Base-by-base conservation (phyloP, 2,888 invertebrate species). In the Pharmacophagus antenor region DNA sequence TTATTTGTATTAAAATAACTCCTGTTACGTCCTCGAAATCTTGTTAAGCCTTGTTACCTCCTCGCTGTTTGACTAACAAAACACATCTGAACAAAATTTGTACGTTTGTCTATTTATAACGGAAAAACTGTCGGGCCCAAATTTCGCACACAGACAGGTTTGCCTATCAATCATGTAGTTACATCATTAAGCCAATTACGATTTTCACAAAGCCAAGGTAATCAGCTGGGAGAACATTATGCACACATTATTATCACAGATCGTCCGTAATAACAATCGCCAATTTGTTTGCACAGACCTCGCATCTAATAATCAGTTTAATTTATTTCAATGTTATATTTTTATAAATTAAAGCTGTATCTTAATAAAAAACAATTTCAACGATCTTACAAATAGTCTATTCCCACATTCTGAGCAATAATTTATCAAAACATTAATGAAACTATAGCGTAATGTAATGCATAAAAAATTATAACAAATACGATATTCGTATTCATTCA, bases 401-500 rank as follows among this genome's bases (percentile, higher is more conserved):
- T 58, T 54, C 49, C 27, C 49, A 53, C 27, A 18, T 6, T 56
- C 17, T 10, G 44, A 44, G 17, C 27, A 20, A 20, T 50, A 44
- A 18, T 20, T 25, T 17, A 59, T 37, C 54, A 48, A 50, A 18
- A 55, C 49, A 44, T 44, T 31, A 17, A 42, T 54, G 48, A 53
- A 37, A 48, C 23, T 18, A 41, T 42, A 53, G 18, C 17, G 23
- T 46, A 23, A 44, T 46, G 17, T 7, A 31, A 37, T 21, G 37
- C 17, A 58, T 41, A 51, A 56, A 46, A n/a, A 37, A 37, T 37
- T 37, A 37, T 37, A 58, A 50, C 52, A 58, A 64, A 64, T 63
- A 54, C 56, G 55, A 48, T 66, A 64, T 64, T 65, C 46, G 31
- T 61, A 66, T 65, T 64, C 64, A 66, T 66, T 66, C 25, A 52